Percentiles rank a stretch among this genome's conserved stretches.
phyloP scores from a whole-genome alignment of 2,797 vertebrate species.

The Oceanodroma leucorhoa region DNA sequence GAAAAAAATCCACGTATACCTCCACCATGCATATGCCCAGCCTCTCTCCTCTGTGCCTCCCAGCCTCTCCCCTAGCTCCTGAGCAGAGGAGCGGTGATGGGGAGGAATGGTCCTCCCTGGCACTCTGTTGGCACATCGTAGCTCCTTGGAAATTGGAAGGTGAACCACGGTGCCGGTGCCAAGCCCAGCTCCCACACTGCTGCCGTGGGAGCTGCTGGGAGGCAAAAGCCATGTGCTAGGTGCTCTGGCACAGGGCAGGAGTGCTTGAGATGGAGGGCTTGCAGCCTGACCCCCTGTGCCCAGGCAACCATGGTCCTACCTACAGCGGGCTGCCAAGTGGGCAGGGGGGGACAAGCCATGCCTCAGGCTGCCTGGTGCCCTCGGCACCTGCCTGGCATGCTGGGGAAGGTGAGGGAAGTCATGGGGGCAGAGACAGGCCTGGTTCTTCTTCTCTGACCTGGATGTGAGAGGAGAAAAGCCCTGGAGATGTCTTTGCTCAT shows the following conservation, averaged over 20 bases:
- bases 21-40: neutral
- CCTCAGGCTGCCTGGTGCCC: neutral
- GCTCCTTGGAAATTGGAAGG: neutral
- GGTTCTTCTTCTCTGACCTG: neutral
- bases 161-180: neutral
- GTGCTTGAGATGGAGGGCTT: neutral
- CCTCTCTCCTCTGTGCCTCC: neutral
- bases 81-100: neutral
- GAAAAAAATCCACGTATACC: neutral
- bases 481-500: neutral
- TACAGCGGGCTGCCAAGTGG: neutral
- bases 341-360: neutral
- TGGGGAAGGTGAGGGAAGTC: neutral
- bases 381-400: neutral
- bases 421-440: neutral
- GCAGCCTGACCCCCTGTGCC: neutral
- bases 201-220: neutral
- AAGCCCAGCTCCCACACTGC: neutral
- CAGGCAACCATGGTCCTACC: neutral
- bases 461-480: neutral
- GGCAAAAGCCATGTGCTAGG: neutral
- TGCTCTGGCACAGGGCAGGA: neutral
- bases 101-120: neutral
- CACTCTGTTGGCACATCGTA: neutral
- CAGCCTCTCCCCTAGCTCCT: neutral